A percentile compares a stretch with the other conserved stretches of the same genome.
Conservation (phyloP, 1,140 invertebrate genomes). For the Nephotettix cincticeps region DNA sequence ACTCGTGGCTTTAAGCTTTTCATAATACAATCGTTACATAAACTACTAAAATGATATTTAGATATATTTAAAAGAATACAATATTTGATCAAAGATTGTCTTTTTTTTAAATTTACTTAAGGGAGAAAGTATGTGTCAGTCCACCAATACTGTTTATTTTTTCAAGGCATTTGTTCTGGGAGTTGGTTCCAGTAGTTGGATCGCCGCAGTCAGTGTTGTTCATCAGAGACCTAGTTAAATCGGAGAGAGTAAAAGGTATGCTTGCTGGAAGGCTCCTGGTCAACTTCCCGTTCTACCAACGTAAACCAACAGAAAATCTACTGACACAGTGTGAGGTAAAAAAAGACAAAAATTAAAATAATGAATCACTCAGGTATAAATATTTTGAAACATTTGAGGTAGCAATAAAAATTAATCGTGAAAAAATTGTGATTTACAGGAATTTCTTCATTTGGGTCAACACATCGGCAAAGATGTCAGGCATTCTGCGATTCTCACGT, state of each 20-base stretch:
- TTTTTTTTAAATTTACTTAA: too few species aligned
- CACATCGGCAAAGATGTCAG: conserved; percentile 53
- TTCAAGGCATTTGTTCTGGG: conserved; percentile 64
- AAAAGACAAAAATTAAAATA: too few species aligned
- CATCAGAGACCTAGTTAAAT: conserved; percentile 61
- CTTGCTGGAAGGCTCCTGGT: conserved; percentile 57
- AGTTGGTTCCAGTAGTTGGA: conserved; percentile 68
- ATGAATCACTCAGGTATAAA: too few species aligned
- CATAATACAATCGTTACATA: too few species aligned
- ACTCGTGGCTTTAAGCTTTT: too few species aligned
- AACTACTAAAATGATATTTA: too few species aligned
- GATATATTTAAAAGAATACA: too few species aligned
- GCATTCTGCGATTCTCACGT: conserved; percentile 65
- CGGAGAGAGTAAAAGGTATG: conserved; percentile 57
- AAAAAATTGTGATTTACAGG: conserved; percentile 46
- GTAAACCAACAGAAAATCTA: conserved; percentile 54
- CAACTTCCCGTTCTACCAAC: conserved; percentile 59
- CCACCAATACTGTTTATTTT: too few species aligned
- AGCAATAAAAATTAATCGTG: too few species aligned
- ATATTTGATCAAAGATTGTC: too few species aligned
- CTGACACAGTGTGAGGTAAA: conserved; percentile 45
- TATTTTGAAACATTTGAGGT: too few species aligned
- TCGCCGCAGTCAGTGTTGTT: conserved; percentile 62
- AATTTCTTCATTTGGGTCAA: conserved; percentile 52
- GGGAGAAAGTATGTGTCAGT: too few species aligned